Conservation (phyloP, 2,797 vertebrate species). For the Liasis olivaceus region DNA sequence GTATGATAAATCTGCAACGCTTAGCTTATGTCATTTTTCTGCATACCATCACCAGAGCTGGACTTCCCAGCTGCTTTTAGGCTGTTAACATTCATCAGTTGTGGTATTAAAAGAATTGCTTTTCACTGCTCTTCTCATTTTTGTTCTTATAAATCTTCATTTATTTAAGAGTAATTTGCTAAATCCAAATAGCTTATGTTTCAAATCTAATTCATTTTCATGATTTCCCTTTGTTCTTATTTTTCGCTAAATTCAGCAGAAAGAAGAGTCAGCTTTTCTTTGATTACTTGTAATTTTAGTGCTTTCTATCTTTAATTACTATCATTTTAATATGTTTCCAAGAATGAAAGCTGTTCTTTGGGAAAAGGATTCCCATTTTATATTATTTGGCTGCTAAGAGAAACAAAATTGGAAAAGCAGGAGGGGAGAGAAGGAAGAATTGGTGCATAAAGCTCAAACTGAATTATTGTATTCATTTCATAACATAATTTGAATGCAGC, state of each 20-base stretch:
- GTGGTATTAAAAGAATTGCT: neutral
- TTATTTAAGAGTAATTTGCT: neutral
- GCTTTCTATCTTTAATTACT: neutral
- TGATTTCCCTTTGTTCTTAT: neutral
- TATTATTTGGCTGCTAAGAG: neutral
- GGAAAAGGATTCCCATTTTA: neutral
- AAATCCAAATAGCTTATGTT: neutral
- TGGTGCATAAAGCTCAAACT: neutral
- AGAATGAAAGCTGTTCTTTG: neutral
- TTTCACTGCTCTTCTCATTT: neutral
- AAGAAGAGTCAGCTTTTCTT: neutral
- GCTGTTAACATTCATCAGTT: neutral
- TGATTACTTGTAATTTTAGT: neutral
- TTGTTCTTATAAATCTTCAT: neutral
- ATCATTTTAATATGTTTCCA: neutral
- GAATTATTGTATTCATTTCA: neutral
- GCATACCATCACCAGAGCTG: neutral
- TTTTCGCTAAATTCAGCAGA: neutral
- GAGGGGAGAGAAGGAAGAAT: neutral
- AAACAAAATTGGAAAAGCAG: neutral
- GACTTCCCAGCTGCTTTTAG: neutral
- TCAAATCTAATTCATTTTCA: neutral
- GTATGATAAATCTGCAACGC: neutral
- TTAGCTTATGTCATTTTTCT: neutral
- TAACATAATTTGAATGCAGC: neutral